Evolutionary conservation across 64 coral and sea anemone genomes (phyloP).

Genomic region (Dendronephthya gigantea): DNA sequence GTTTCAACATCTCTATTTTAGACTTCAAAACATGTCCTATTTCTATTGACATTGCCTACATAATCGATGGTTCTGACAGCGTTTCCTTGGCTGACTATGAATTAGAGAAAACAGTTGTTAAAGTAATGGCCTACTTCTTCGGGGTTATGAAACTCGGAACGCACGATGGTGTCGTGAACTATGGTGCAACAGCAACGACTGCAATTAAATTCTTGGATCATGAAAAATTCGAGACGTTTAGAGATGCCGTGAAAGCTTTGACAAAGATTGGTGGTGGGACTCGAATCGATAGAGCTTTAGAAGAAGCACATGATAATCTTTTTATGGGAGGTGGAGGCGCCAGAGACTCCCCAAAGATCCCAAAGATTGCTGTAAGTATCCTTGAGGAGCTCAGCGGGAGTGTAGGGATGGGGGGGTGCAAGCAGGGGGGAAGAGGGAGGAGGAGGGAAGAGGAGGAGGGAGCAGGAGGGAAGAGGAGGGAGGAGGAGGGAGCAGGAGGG

Average conservation of each 20-base stretch:
- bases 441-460: too few relatives aligned
- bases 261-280: not conserved
- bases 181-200: not conserved
- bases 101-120: not conserved
- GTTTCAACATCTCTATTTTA: not conserved
- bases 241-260: not conserved
- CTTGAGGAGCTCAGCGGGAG: too few relatives aligned
- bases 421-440: too few relatives aligned
- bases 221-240: not conserved
- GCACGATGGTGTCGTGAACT: not conserved
- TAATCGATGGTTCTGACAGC: not conserved
- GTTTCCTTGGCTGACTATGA: not conserved
- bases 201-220: not conserved
- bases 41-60: not conserved
- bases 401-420: too few relatives aligned
- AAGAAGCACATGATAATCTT: not conserved
- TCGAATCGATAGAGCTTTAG: not conserved
- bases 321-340: not conserved
- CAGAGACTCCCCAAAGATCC: not conserved
- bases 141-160: not conserved
- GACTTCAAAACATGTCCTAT: slow-evolving; percentile 1
- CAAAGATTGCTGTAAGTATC: not conserved
- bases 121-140: slow-evolving; percentile 11
- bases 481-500: too few relatives aligned
- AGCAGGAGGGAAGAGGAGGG: too few relatives aligned